Evolutionary conservation across 2,113 vertebrate species (phyloP).

Genomic region (Scomber colias): DNA sequence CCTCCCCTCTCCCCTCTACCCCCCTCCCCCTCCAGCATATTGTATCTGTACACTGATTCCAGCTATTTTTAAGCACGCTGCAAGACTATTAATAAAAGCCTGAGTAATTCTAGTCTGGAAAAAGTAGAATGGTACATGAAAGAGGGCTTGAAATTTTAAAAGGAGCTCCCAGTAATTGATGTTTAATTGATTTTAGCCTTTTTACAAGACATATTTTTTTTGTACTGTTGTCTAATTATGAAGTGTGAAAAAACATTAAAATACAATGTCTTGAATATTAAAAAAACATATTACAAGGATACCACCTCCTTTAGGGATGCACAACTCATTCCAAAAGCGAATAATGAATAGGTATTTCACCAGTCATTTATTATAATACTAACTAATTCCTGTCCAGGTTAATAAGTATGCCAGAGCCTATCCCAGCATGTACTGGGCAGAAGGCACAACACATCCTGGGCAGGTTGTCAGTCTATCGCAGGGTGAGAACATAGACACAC

Average conservation of each 20-base stretch:
- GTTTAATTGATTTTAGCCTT: constrained; percentile 3
- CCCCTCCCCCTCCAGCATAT: constrained; percentile 42
- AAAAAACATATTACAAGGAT: neutral
- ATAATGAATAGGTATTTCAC: neutral
- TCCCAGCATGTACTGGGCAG: constrained; percentile 36
- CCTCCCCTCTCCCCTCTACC: too few relatives aligned
- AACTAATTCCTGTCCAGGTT: constrained; percentile 23
- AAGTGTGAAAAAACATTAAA: neutral
- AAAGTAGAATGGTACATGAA: constrained; percentile 46
- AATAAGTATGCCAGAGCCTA: constrained; percentile 1
- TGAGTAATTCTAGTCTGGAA: constrained; percentile 52
- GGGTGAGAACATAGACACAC: constrained; percentile 31
- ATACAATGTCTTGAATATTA: neutral
- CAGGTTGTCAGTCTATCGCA: constrained; percentile 32
- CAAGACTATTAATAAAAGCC: constrained; percentile 66
- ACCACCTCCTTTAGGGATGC: neutral
- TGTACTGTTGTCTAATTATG: neutral
- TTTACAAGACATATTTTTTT: neutral
- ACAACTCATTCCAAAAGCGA: neutral
- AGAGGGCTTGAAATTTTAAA: constrained; percentile 25
- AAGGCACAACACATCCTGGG: constrained; percentile 35
- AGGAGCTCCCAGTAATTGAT: constrained; percentile 27
- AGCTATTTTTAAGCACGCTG: constrained; percentile 70
- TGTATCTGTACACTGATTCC: constrained; percentile 57
- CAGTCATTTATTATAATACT: constrained; percentile 15